Conservation (phyloP, 1,140 invertebrate species). For the Aporrectodea caliginosa region DNA sequence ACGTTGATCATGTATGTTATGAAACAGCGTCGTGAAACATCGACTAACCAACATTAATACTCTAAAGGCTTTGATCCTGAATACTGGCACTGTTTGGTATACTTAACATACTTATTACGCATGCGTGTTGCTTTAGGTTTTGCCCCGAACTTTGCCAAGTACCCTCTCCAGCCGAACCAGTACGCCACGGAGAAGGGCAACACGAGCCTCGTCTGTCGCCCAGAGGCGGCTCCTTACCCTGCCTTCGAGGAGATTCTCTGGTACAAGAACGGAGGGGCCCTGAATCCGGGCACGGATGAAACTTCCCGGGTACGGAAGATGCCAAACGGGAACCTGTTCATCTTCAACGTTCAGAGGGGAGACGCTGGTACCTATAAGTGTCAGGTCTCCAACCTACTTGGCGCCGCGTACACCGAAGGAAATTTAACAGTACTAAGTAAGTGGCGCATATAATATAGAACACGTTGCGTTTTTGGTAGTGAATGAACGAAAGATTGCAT, state of each 20-base stretch:
- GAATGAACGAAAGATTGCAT: too few species aligned
- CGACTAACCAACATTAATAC: too few species aligned
- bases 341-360: slow-evolving; percentile 38
- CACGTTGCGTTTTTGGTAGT: too few species aligned
- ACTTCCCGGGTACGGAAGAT: slow-evolving; percentile 34
- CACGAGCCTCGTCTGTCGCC: slow-evolving; percentile 83
- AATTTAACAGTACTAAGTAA: slow-evolving; percentile 41
- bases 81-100: too few species aligned
- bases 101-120: too few species aligned
- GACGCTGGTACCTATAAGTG: slow-evolving; percentile 55
- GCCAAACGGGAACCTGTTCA: slow-evolving; percentile 44
- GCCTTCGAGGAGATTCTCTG: slow-evolving; percentile 67
- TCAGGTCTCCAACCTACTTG: slow-evolving; percentile 47
- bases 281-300: slow-evolving; percentile 56
- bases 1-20: too few species aligned
- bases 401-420: slow-evolving; percentile 35
- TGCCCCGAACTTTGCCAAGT: slow-evolving; percentile 83
- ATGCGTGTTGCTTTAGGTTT: slow-evolving; percentile 67
- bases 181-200: slow-evolving; percentile 86
- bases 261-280: slow-evolving; percentile 80
- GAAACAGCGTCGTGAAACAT: too few species aligned
- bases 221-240: slow-evolving; percentile 87
- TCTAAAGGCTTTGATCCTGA: too few species aligned
- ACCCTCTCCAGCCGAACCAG: slow-evolving; percentile 78
- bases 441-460: too few species aligned